phyloP scores from a whole-genome alignment of 1,140 invertebrate species.

The Macrotrachela quadricornifera region DNA sequence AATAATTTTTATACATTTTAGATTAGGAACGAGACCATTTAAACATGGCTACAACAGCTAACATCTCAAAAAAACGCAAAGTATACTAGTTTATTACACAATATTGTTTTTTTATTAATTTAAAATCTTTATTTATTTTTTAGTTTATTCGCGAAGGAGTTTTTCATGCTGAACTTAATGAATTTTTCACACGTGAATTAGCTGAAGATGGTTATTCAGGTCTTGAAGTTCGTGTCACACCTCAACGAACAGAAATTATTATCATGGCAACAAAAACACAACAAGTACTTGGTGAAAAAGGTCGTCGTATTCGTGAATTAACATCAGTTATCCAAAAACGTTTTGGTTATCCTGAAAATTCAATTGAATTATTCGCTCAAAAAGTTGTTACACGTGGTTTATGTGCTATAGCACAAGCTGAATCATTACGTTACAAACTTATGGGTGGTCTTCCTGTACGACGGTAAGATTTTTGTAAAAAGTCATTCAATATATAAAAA shows the following conservation, averaged over 20 bases:
- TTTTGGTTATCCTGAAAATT: constrained; percentile 78
- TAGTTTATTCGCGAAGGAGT: constrained; percentile 93
- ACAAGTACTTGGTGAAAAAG: constrained; percentile 81
- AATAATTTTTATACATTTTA: too few species aligned
- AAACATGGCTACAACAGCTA: too few species aligned
- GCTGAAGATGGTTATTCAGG: constrained; percentile 99
- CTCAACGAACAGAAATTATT: constrained; percentile 49
- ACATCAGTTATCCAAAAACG: constrained; percentile 93
- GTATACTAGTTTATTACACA: too few species aligned
- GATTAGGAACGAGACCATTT: too few species aligned
- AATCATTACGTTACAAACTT: constrained; percentile 90
- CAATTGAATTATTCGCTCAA: constrained; percentile 86
- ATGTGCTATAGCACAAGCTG: constrained; percentile 96
- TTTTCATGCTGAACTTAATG: constrained; percentile 95
- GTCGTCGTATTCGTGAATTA: constrained; percentile 64
- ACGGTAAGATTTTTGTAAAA: constrained; percentile 31
- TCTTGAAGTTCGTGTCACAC: constrained; percentile 74
- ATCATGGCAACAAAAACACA: constrained; percentile 91
- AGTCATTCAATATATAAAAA: too few species aligned
- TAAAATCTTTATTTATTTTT: background rate
- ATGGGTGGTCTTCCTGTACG: constrained; percentile 75
- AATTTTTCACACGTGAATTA: constrained; percentile 89
- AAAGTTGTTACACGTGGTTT: constrained; percentile 92
- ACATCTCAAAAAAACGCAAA: too few species aligned
- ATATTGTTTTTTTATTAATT: too few species aligned